phyloP scores from a whole-genome alignment of 2,797 vertebrate genomes.

The Hapalemur alaotrensis region DNA sequence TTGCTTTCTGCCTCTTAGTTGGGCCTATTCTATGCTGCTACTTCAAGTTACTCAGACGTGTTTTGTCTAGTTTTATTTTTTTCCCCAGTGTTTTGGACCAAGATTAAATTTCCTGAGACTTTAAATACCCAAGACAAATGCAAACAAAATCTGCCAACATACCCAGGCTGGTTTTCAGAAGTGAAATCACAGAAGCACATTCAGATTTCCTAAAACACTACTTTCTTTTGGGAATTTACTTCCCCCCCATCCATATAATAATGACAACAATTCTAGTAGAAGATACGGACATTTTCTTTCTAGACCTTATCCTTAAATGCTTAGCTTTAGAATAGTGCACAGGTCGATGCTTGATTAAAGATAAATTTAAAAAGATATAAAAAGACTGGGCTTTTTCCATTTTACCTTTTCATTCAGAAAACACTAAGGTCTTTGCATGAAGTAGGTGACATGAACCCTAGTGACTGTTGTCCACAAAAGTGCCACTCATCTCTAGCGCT shows the following conservation, averaged over 20 bases:
- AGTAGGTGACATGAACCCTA: background rate
- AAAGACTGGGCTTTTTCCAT: background rate
- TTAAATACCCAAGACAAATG: conserved; percentile 25
- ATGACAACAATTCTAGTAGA: background rate
- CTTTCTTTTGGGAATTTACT: background rate
- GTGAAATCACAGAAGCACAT: background rate
- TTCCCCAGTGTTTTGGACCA: conserved; percentile 31
- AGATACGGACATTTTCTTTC: background rate
- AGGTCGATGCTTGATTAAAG: background rate
- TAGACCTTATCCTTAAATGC: background rate
- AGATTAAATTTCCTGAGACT: conserved; percentile 50
- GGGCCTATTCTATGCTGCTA: background rate
- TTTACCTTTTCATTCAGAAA: background rate
- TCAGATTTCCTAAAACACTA: background rate
- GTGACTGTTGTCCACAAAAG: background rate
- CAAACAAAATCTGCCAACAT: background rate
- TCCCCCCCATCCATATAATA: too few relatives aligned
- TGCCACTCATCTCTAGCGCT: background rate
- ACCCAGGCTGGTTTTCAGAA: background rate
- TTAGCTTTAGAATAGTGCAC: background rate
- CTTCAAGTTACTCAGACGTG: conserved; percentile 5
- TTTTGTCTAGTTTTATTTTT: background rate
- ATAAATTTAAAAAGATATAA: background rate
- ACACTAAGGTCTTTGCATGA: background rate
- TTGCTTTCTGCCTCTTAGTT: background rate